Evolutionary conservation across 2,888 invertebrate species (phyloP).

Genomic region (Lomographa bimaculata): DNA sequence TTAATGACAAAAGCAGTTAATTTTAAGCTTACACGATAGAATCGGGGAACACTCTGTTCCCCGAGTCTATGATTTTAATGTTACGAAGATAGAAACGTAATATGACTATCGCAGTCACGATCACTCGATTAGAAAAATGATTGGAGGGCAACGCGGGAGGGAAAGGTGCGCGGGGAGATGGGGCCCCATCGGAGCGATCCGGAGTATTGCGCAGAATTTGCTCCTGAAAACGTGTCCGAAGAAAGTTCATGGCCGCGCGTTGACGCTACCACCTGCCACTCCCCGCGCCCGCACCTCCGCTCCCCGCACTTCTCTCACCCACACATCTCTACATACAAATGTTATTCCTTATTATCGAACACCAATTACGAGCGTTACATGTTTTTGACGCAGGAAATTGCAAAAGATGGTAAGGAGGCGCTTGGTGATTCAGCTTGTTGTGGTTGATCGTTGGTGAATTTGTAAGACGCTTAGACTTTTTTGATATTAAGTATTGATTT

Average conservation of each 20-base stretch:
- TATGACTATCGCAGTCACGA: constrained; percentile 32
- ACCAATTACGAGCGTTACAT: constrained; percentile 29
- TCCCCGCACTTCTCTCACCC: constrained; percentile 37
- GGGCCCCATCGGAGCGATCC: constrained; percentile 57
- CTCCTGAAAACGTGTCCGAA: constrained; percentile 82
- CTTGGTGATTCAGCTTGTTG: constrained; percentile 21
- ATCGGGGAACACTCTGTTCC: no score
- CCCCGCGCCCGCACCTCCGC: constrained; percentile 45
- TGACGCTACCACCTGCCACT: constrained; percentile 73
- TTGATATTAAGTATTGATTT: no score
- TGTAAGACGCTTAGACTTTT: no score
- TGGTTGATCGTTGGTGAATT: not conserved
- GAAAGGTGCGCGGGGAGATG: constrained; percentile 50
- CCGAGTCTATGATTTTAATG: constrained; percentile 10
- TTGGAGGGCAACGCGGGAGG: constrained; percentile 44
- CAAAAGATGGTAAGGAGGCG: constrained; percentile 12
- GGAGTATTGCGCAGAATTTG: constrained; percentile 77
- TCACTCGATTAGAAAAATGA: constrained; percentile 36
- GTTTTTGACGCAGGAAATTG: constrained; percentile 19
- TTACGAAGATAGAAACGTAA: constrained; percentile 17
- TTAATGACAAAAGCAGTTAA: constrained; percentile 7
- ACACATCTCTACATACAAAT: constrained; percentile 29
- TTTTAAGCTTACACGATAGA: no score
- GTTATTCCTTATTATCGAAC: constrained; percentile 32
- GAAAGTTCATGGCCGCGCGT: constrained; percentile 84